Evolutionary conservation across 1,140 invertebrate species (phyloP).

Genomic region (Marisa cornuarietis): DNA sequence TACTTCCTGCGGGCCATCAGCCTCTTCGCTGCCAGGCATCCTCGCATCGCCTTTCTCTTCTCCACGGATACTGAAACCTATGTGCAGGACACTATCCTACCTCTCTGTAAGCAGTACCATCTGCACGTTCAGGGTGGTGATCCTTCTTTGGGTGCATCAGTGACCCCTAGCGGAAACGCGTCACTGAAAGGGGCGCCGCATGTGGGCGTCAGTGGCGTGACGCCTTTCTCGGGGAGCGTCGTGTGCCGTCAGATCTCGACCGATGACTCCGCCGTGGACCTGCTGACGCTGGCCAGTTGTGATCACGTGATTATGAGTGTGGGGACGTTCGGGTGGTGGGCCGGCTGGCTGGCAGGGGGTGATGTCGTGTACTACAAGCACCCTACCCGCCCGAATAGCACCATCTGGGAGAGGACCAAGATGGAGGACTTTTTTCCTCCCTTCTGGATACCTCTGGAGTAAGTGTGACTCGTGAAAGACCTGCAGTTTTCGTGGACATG

Average conservation of each 20-base stretch:
- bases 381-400: slow-evolving; percentile 29
- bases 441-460: slow-evolving; percentile 44
- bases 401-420: slow-evolving; percentile 28
- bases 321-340: slow-evolving; percentile 61
- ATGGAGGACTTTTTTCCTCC: slow-evolving; percentile 42
- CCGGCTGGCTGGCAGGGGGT: slow-evolving; percentile 53
- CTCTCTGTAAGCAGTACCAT: not conserved
- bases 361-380: slow-evolving; percentile 49
- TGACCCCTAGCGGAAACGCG: too few species aligned
- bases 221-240: not conserved
- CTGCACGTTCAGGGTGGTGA: too few species aligned
- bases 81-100: slow-evolving; percentile 24
- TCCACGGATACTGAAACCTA: slow-evolving; percentile 42
- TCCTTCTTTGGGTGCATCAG: too few species aligned
- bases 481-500: too few species aligned
- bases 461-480: not conserved
- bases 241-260: slow-evolving; percentile 29
- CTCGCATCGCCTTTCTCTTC: slow-evolving; percentile 36
- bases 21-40: slow-evolving; percentile 24
- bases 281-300: slow-evolving; percentile 50
- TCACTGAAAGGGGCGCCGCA: too few species aligned
- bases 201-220: too few species aligned
- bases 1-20: slow-evolving; percentile 32
- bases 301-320: slow-evolving; percentile 55
- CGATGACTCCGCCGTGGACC: slow-evolving; percentile 47